Evolutionary conservation across 1,140 invertebrate genomes (phyloP).

Genomic region (Eulimnadia texana): DNA sequence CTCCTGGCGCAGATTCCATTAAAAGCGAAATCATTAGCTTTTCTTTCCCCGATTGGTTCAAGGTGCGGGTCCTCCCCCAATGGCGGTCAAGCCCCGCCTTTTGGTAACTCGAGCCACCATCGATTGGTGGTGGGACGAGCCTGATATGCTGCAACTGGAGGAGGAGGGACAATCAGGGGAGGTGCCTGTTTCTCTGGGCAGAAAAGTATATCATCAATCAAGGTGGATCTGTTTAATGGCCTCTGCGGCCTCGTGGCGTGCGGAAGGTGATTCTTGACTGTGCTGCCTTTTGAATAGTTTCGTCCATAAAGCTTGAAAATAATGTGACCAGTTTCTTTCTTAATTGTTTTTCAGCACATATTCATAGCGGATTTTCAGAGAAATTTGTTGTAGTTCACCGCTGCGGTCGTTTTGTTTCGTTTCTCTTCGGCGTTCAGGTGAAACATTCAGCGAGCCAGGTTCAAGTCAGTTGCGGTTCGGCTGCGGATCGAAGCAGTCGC

Average conservation of each 20-base stretch:
- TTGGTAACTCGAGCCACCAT: too few relatives aligned
- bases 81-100: neutral
- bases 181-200: neutral
- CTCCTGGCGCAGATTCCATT: neutral
- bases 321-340: neutral
- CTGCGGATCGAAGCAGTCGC: neutral
- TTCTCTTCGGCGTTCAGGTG: too few relatives aligned
- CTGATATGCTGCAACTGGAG: neutral
- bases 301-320: neutral
- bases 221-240: neutral
- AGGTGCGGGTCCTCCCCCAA: neutral
- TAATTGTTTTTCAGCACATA: too few relatives aligned
- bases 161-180: neutral
- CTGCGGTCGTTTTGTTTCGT: too few relatives aligned
- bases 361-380: too few relatives aligned
- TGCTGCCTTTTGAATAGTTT: neutral
- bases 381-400: too few relatives aligned
- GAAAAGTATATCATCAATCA: neutral
- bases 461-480: neutral
- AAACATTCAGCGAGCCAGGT: too few relatives aligned
- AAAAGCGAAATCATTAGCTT: neutral
- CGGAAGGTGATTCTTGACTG: conserved; percentile 3
- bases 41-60: neutral
- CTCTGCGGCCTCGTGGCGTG: conserved; percentile 11
- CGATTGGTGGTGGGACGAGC: neutral